These are phyloP conservation scores for Periophthalmus modestus DNA, from an alignment of 2,113 vertebrate genomes.

Conservation along the genomic window DNA sequence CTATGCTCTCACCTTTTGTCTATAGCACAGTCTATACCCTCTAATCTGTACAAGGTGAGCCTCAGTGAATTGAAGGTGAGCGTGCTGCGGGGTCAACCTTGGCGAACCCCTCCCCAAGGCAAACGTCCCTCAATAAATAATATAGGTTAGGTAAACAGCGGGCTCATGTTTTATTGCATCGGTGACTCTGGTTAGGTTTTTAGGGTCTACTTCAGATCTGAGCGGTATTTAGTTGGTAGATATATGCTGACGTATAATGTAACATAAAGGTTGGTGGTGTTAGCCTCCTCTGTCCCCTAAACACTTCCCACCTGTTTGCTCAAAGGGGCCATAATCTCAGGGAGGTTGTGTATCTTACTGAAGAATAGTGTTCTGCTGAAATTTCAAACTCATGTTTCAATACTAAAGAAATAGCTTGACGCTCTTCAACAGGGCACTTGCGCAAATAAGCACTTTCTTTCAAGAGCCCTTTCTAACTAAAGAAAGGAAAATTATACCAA, in stretches of 20 bases:
- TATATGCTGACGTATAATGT: neutral
- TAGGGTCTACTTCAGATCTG: neutral
- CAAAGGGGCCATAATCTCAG: neutral
- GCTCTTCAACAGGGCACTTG: too few species aligned
- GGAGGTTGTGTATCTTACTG: too few species aligned
- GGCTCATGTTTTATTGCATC: neutral
- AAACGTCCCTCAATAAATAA: neutral
- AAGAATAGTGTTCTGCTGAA: too few species aligned
- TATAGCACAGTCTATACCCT: neutral
- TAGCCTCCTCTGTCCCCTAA: neutral
- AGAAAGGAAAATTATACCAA: too few species aligned
- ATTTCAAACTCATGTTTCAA: too few species aligned
- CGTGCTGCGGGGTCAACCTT: neutral
- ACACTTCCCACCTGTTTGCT: neutral
- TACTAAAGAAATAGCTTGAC: too few species aligned
- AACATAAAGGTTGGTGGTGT: neutral
- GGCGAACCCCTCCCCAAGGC: slow-evolving; percentile 7
- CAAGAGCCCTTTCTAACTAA: too few species aligned
- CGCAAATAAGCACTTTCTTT: too few species aligned
- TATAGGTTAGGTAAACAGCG: neutral
- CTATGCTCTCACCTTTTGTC: neutral
- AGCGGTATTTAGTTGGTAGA: neutral
- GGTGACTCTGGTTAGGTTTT: neutral
- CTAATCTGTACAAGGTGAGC: slow-evolving; percentile 1
- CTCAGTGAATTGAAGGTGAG: slow-evolving; percentile 2